phyloP scores from a whole-genome alignment of 2,113 vertebrate species.

The Turnix velox region DNA sequence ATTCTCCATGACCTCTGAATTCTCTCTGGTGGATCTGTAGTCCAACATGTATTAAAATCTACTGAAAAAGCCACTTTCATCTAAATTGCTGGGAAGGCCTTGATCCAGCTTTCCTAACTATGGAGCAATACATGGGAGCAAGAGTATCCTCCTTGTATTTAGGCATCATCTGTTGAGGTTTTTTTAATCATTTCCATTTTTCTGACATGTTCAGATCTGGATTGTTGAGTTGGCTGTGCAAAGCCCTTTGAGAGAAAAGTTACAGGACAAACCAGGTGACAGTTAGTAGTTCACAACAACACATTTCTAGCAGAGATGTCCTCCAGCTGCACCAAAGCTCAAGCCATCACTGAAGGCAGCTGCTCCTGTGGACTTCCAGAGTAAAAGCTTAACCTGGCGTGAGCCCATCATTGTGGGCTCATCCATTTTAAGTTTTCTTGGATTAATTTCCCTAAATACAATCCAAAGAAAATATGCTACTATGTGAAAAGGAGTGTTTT shows the following conservation, averaged over 20 bases:
- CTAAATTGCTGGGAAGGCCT: neutral
- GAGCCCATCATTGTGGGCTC: neutral
- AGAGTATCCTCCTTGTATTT: neutral
- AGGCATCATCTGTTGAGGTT: neutral
- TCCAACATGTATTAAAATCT: neutral
- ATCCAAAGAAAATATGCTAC: neutral
- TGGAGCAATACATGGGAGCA: neutral
- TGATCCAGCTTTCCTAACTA: neutral
- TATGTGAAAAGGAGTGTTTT: neutral
- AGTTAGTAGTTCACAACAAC: neutral
- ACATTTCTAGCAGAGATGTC: neutral
- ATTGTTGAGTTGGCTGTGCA: neutral
- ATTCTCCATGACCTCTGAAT: neutral
- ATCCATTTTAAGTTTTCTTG: neutral
- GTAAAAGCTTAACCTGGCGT: neutral
- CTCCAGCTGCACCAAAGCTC: neutral
- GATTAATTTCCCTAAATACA: neutral
- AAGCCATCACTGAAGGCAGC: neutral
- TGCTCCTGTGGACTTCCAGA: neutral
- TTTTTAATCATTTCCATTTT: neutral
- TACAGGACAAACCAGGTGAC: neutral
- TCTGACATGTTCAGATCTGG: neutral
- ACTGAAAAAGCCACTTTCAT: neutral
- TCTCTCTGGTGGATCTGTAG: neutral
- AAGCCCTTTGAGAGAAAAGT: neutral